Conservation (phyloP, 2,113 vertebrate genomes). For the Myiopsitta monachus region DNA sequence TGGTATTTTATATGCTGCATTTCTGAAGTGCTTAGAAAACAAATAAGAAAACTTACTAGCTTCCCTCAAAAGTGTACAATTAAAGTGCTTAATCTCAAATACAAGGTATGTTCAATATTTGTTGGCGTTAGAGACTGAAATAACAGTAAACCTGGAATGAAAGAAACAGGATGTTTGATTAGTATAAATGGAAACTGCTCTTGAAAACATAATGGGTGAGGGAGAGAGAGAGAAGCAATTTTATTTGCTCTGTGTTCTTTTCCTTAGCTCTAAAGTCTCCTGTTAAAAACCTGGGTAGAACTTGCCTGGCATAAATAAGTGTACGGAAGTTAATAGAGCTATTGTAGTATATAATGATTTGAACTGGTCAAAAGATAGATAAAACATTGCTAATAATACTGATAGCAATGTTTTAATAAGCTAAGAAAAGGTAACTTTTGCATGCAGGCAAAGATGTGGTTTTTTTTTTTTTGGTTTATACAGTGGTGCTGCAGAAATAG, state of each 20-base stretch:
- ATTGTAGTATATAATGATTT: background rate
- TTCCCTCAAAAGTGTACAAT: background rate
- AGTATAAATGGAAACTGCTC: background rate
- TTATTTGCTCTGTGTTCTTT: background rate
- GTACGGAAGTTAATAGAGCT: background rate
- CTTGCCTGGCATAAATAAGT: background rate
- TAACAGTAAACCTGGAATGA: background rate
- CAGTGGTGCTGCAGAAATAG: background rate
- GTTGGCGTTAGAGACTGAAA: background rate
- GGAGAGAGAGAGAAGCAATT: background rate
- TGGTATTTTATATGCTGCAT: rapidly evolving
- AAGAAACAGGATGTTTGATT: background rate
- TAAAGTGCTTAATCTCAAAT: background rate
- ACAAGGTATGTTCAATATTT: background rate
- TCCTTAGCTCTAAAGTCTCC: background rate
- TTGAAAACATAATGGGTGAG: background rate
- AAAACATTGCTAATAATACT: background rate
- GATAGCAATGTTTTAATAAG: background rate
- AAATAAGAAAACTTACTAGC: background rate
- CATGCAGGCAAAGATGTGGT: rapidly evolving
- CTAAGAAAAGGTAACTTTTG: background rate
- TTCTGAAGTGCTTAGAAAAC: background rate
- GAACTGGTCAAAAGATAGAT: background rate
- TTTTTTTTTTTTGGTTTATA: background rate
- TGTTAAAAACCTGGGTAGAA: background rate